A percentile compares a stretch with the other conserved stretches of the same genome.
Evolutionary conservation across 2,113 vertebrate genomes (phyloP).

Genomic region (Agapornis roseicollis): DNA sequence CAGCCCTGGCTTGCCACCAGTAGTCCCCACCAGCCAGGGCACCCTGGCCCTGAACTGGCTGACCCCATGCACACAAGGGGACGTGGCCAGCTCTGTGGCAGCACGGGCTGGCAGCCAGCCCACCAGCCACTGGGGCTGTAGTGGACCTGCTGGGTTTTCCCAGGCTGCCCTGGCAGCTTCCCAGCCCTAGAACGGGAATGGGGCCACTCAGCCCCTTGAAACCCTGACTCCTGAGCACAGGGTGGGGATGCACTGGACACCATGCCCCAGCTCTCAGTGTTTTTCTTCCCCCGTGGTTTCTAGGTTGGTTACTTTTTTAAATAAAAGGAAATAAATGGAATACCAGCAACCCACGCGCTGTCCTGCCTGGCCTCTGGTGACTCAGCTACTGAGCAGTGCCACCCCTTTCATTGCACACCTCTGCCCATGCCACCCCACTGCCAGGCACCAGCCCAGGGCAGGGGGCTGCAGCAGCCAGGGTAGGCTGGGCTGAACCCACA

Average conservation of each 20-base stretch:
- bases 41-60: background rate
- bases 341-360: background rate
- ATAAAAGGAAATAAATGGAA: constrained; percentile 10
- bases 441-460: background rate
- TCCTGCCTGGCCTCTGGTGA: background rate
- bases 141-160: background rate
- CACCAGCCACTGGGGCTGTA: background rate
- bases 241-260: background rate
- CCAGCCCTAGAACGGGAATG: background rate
- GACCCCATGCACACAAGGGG: background rate
- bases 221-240: background rate
- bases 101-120: background rate
- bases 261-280: background rate
- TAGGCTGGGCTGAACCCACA: background rate
- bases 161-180: constrained; percentile 11
- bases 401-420: background rate
- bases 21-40: background rate
- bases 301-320: background rate
- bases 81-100: background rate
- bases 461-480: background rate
- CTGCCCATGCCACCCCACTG: fast-evolving
- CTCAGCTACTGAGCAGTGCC: background rate
- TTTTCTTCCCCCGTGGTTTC: background rate
- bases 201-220: background rate
- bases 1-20: background rate